These are phyloP conservation scores for Antheraea yamamai DNA, from an alignment of 2,888 invertebrate species.

Conservation along the genomic window DNA sequence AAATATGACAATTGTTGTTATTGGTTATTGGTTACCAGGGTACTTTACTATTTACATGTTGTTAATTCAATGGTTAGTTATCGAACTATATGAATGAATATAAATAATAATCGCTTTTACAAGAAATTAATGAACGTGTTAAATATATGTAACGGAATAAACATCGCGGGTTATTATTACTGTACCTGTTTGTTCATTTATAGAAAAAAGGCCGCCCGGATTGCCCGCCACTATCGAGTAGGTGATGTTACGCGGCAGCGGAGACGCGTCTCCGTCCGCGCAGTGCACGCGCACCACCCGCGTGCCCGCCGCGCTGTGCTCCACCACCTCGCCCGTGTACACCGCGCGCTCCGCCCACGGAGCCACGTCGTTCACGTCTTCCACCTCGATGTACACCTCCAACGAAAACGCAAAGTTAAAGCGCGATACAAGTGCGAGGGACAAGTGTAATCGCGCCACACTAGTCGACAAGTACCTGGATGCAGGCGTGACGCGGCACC, in stretches of 20 bases:
- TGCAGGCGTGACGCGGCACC: conserved; percentile 90
- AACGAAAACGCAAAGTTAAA: background rate
- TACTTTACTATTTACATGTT: no score
- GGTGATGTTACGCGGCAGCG: conserved; percentile 84
- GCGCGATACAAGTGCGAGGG: background rate
- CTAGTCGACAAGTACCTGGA: conserved; percentile 84
- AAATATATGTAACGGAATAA: no score
- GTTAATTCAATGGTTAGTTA: no score
- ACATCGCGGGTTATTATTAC: no score
- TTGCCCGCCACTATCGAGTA: conserved; percentile 95
- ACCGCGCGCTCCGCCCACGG: conserved; percentile 94
- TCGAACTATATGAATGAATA: no score
- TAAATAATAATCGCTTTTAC: no score
- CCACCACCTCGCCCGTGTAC: conserved; percentile 90
- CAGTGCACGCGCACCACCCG: conserved; percentile 89
- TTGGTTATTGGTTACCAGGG: no score
- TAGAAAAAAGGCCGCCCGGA: conserved; percentile 94
- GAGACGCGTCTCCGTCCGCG: conserved; percentile 89
- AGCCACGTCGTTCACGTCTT: conserved; percentile 97
- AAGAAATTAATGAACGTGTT: no score
- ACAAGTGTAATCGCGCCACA: background rate
- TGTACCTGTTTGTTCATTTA: conserved; percentile 90
- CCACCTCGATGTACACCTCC: conserved; percentile 84
- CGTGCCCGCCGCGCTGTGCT: conserved; percentile 88
- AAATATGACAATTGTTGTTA: no score